Evolutionary conservation across 2,113 vertebrate genomes (phyloP), one percentile per base, ranked within the genome.

Genomic region (Eublepharis macularius): DNA sequence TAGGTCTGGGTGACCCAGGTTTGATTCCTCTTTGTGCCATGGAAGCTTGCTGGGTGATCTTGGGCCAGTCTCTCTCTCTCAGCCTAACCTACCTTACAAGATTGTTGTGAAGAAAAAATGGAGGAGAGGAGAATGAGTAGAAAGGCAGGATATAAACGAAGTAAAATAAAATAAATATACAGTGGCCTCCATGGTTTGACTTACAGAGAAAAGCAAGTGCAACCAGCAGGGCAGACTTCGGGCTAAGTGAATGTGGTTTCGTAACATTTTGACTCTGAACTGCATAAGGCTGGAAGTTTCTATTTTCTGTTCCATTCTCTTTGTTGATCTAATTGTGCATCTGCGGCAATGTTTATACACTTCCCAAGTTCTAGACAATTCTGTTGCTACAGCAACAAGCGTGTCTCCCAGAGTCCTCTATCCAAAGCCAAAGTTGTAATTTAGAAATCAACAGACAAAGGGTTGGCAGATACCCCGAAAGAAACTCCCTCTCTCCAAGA

Each of bases 311-410:
- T 92, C 91, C 77, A 41, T 89, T 95, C 89, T 95, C 89, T 90
- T 91, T 92, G 89, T 91, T 96, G 93, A 93, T 96, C 94, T 94
- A 94, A 94, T 93, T 94, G 94, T 94, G 86, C 81, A 87, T 96
- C 92, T 94, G 95, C 95, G 95, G 96, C 93, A 96, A 82, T 95
- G 95, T 96, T 96, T 96, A 96, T 95, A 93, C 92, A 92, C 92
- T 96, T 95, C 91, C 89, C 90, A n/a, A 4, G 73, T 92, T 95
- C 90, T 93, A 96, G 96, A 97, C 95, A 96, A 94, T 95, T 95
- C 91, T 75, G 97, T 97, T 97, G 94, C 96, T 91, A 92, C 91
- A 94, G 96, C 95, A 97, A 97, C 96, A 10, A 49, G 86, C 34
- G 72, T 92, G 91, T 86, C 89, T 94, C 87, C 91, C 90, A 91